A percentile compares a stretch with the other conserved stretches of the same genome.
These are phyloP conservation scores for Todiramphus chloris DNA, from an alignment of 2,113 vertebrate genomes.

Conservation along the genomic window DNA sequence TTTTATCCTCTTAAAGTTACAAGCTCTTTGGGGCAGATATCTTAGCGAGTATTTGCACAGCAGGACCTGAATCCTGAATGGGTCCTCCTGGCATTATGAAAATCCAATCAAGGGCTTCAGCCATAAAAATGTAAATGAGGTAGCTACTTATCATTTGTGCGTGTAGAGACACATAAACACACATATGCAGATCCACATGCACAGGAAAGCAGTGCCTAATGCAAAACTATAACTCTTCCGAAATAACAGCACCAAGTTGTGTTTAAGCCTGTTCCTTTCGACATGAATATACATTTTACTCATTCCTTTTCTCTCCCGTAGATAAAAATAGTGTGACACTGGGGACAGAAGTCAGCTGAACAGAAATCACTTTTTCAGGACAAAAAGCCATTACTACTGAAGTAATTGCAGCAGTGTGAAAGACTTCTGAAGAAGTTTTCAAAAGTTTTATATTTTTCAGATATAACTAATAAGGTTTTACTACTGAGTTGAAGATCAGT, in stretches of 20 bases:
- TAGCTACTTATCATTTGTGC: neutral
- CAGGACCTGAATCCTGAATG: neutral
- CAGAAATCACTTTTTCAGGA: neutral
- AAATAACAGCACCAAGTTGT: neutral
- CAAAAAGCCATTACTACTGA: neutral
- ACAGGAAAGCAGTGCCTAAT: neutral
- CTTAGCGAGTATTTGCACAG: neutral
- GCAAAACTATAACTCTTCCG: neutral
- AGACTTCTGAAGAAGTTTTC: neutral
- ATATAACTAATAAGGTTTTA: neutral
- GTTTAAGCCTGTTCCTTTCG: neutral
- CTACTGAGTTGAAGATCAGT: neutral
- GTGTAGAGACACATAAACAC: neutral
- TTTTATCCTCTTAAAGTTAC: conserved; percentile 15
- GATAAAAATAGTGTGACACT: neutral
- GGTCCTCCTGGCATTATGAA: conserved; percentile 38
- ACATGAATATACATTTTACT: neutral
- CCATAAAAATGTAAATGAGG: conserved; percentile 38
- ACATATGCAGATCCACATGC: neutral
- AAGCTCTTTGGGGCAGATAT: conserved; percentile 30
- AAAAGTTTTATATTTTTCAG: neutral
- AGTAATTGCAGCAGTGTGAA: neutral
- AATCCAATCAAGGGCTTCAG: conserved; percentile 31
- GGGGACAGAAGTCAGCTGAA: neutral
- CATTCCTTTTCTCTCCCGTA: neutral